These are phyloP conservation scores for Allacma fusca DNA, from an alignment of 2,888 invertebrate genomes.

Conservation along the genomic window DNA sequence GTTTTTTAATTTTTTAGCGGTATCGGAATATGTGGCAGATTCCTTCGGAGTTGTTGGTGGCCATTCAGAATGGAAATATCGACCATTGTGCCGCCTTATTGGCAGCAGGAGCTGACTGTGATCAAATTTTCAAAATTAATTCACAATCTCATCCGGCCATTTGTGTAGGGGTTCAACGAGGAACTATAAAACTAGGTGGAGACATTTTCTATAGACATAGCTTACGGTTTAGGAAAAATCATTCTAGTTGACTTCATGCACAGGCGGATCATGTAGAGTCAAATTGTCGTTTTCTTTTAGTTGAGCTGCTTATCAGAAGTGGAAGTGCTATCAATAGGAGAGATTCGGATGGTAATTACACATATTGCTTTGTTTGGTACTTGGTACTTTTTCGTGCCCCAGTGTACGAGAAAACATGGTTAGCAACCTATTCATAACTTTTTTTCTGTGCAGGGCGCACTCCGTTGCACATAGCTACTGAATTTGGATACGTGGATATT, in stretches of 20 bases:
- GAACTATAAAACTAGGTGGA: slow-evolving; percentile 51
- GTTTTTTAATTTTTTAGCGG: slow-evolving; percentile 19
- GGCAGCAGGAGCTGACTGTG: slow-evolving; percentile 58
- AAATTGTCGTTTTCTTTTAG: slow-evolving; percentile 41
- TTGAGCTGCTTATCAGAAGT: slow-evolving; percentile 56
- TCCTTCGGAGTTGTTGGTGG: slow-evolving; percentile 56
- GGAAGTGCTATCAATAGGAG: slow-evolving; percentile 58
- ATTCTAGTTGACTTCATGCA: neutral
- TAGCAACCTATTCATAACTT: neutral
- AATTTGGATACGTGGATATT: slow-evolving; percentile 58
- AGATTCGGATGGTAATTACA: slow-evolving; percentile 49
- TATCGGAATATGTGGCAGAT: slow-evolving; percentile 53
- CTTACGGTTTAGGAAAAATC: neutral
- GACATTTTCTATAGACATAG: neutral
- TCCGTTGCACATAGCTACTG: slow-evolving; percentile 53
- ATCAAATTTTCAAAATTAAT: slow-evolving; percentile 59
- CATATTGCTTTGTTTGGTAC: slow-evolving; percentile 3
- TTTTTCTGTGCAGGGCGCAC: slow-evolving; percentile 46
- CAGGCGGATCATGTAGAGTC: too few species aligned
- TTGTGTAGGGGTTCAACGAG: slow-evolving; percentile 56
- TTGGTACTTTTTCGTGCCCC: neutral
- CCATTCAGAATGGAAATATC: slow-evolving; percentile 58
- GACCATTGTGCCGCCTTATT: slow-evolving; percentile 53
- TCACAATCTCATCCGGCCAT: slow-evolving; percentile 56
- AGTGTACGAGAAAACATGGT: neutral